These are phyloP conservation scores for Gallinago nigripennis DNA, from an alignment of 2,797 vertebrate genomes.

Conservation along the genomic window DNA sequence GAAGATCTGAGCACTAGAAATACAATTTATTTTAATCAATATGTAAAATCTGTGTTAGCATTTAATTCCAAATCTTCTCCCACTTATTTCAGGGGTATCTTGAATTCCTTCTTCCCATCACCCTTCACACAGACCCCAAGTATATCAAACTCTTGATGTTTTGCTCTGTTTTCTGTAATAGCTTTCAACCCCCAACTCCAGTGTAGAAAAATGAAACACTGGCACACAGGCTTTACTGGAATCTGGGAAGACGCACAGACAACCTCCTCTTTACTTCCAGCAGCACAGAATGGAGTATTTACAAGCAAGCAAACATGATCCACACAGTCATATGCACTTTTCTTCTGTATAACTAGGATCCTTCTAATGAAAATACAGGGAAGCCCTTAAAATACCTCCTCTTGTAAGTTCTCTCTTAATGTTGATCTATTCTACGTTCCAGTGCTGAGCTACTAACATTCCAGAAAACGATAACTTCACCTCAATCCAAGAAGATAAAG, in stretches of 20 bases:
- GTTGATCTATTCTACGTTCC: neutral
- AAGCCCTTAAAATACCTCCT: neutral
- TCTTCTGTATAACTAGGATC: neutral
- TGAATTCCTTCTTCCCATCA: neutral
- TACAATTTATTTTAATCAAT: accelerated
- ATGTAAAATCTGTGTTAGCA: neutral
- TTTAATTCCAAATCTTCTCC: neutral
- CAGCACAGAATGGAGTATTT: neutral
- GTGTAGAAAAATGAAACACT: neutral
- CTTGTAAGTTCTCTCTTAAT: neutral
- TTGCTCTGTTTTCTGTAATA: neutral
- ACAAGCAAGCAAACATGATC: neutral
- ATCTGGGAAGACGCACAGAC: neutral
- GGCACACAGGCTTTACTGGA: neutral
- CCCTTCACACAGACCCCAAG: neutral
- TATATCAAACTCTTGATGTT: neutral
- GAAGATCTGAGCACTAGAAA: neutral
- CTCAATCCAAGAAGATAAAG: neutral
- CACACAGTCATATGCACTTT: neutral
- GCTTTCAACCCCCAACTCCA: neutral
- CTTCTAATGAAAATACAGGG: neutral
- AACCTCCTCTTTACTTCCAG: neutral
- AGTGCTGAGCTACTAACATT: neutral
- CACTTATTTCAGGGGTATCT: neutral
- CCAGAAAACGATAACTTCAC: neutral